These are phyloP conservation scores for Aplocera efformata DNA, from an alignment of 2,888 invertebrate genomes.

Conservation along the genomic window DNA sequence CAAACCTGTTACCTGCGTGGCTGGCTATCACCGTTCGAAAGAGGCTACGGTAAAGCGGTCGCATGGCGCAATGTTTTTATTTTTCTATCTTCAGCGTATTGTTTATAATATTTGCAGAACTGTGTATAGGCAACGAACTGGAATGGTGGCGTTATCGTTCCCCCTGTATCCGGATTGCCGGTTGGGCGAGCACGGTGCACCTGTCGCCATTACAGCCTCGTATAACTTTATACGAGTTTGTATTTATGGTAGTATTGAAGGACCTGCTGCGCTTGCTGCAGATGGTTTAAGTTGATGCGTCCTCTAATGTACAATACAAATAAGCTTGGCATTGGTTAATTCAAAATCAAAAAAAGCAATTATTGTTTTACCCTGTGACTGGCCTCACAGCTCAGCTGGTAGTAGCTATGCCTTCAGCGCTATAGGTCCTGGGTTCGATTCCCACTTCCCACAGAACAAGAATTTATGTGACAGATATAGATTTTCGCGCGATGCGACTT, in stretches of 20 bases:
- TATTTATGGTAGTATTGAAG: constrained; percentile 6
- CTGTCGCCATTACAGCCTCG: constrained; percentile 49
- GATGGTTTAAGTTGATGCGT: not conserved
- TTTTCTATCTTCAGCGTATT: constrained; percentile 15
- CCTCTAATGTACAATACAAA: too few species aligned
- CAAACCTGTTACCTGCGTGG: constrained; percentile 53
- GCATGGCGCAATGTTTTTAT: constrained; percentile 3
- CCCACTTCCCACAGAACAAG: too few species aligned
- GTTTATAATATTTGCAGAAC: constrained; percentile 27
- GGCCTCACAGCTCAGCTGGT: too few species aligned
- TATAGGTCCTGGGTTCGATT: too few species aligned
- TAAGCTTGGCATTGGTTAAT: too few species aligned
- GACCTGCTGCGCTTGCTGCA: not conserved
- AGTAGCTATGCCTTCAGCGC: too few species aligned
- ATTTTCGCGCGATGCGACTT: too few species aligned
- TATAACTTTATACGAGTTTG: constrained; percentile 18
- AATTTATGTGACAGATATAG: too few species aligned
- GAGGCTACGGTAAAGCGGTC: constrained; percentile 1
- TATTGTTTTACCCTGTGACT: too few species aligned
- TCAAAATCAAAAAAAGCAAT: too few species aligned
- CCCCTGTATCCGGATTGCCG: constrained; percentile 55
- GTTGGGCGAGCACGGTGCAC: constrained; percentile 60
- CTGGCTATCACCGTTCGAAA: constrained; percentile 52
- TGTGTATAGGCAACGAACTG: constrained; percentile 43
- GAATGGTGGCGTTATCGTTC: constrained; percentile 51